Percentiles rank a stretch among this genome's conserved stretches.
Conservation (phyloP, 2,797 vertebrate genomes). For the Astyanax mexicanus region DNA sequence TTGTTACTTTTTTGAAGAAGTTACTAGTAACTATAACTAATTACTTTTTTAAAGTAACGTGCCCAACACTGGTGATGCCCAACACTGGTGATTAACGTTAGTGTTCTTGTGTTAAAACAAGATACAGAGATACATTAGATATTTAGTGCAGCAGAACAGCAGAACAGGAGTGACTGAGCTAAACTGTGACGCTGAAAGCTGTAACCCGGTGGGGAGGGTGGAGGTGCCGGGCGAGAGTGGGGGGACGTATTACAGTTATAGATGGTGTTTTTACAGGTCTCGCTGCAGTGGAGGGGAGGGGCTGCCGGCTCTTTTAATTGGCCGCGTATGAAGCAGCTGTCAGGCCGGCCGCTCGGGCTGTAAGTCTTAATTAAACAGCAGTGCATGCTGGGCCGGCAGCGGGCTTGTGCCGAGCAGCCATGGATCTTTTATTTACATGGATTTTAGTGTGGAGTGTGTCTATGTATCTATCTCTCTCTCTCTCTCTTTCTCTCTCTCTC, state of each 20-base stretch:
- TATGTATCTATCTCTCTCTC: constrained; percentile 14
- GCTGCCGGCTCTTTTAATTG: constrained; percentile 50
- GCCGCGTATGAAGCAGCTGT: constrained; percentile 59
- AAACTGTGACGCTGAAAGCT: not conserved
- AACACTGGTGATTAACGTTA: no score
- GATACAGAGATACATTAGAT: no score
- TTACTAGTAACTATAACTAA: no score
- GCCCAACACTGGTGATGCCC: no score
- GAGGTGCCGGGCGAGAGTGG: constrained; percentile 9
- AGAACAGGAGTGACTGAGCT: not conserved
- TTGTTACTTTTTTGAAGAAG: no score
- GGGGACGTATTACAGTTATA: constrained; percentile 38
- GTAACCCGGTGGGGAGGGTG: not conserved
- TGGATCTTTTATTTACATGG: constrained; percentile 32
- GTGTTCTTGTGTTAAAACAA: no score
- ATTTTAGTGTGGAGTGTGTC: constrained; percentile 52
- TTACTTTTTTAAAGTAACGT: no score
- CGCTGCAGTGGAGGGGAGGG: constrained; percentile 33
- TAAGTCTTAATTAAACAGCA: constrained; percentile 63
- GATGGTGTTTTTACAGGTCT: constrained; percentile 42
- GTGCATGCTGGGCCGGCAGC: constrained; percentile 53
- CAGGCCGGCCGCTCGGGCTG: constrained; percentile 42
- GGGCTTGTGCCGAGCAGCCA: constrained; percentile 22
- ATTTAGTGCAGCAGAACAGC: no score
- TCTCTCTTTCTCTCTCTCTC: constrained; percentile 29